phyloP scores from a whole-genome alignment of 2,888 invertebrate genomes.

The Leptinotarsa tumamoca region DNA sequence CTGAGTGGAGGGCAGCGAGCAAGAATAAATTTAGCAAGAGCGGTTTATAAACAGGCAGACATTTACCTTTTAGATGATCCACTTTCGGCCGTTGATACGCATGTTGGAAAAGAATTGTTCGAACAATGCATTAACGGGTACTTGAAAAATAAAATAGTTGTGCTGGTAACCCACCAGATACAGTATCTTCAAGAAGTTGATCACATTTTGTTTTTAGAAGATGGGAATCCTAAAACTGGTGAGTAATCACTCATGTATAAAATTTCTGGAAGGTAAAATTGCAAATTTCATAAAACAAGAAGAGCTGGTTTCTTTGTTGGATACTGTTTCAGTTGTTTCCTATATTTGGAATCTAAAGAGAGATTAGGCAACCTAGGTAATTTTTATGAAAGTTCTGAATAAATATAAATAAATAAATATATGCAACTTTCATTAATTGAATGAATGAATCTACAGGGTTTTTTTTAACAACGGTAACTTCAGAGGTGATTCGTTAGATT shows the following conservation, averaged over 20 bases:
- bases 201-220: conserved; percentile 72
- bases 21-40: conserved; percentile 87
- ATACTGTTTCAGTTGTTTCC: too few relatives aligned
- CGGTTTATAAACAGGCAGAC: conserved; percentile 87
- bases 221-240: conserved; percentile 72
- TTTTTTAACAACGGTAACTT: too few relatives aligned
- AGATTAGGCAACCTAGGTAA: too few relatives aligned
- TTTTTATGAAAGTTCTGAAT: too few relatives aligned
- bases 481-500: too few relatives aligned
- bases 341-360: too few relatives aligned
- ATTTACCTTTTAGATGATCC: conserved; percentile 93
- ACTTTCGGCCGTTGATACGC: conserved; percentile 91
- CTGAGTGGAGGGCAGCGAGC: conserved; percentile 90
- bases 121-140: conserved; percentile 80
- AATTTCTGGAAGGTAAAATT: too few relatives aligned
- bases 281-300: too few relatives aligned
- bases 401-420: too few relatives aligned
- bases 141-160: conserved; percentile 77
- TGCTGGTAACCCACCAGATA: conserved; percentile 83
- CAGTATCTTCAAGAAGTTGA: conserved; percentile 75
- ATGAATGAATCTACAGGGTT: too few relatives aligned
- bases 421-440: not conserved
- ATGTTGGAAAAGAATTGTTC: conserved; percentile 90
- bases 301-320: too few relatives aligned
- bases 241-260: not conserved